Evolutionary conservation across 2,113 vertebrate species (phyloP).

Genomic region (Urocynchramus pylzowi): DNA sequence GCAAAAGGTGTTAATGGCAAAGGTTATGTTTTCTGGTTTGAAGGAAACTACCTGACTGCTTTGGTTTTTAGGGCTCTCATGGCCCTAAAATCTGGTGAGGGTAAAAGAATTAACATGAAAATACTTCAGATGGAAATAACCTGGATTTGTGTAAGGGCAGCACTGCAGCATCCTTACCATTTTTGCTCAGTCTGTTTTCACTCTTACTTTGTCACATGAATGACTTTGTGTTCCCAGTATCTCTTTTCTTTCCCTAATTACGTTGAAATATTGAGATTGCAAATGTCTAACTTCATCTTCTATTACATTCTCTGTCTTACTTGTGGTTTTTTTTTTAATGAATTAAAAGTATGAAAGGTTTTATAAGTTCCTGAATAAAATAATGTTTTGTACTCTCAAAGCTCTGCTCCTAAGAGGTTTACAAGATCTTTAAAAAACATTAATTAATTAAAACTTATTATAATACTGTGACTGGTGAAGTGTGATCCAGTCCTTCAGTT

Average conservation of each 20-base stretch:
- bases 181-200: neutral
- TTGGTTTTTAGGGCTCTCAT: neutral
- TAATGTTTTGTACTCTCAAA: neutral
- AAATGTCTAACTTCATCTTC: neutral
- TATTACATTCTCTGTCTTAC: neutral
- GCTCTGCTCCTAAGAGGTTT: neutral
- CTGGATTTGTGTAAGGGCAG: neutral
- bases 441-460: conserved; percentile 4
- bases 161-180: neutral
- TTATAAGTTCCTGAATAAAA: conserved; percentile 10
- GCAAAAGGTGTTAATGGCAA: neutral
- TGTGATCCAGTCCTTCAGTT: neutral
- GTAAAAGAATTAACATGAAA: neutral
- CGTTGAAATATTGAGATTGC: neutral
- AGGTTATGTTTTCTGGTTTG: neutral
- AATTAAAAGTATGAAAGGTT: neutral
- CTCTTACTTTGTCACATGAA: neutral
- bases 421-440: conserved; percentile 2
- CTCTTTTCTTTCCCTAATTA: neutral
- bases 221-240: neutral
- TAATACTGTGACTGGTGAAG: neutral
- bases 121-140: conserved; percentile 35
- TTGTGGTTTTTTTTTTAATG: neutral
- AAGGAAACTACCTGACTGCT: neutral
- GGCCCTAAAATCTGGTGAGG: neutral